These are phyloP conservation scores for Chiroxiphia lanceolata DNA, from an alignment of 2,797 vertebrate genomes.

Conservation along the genomic window DNA sequence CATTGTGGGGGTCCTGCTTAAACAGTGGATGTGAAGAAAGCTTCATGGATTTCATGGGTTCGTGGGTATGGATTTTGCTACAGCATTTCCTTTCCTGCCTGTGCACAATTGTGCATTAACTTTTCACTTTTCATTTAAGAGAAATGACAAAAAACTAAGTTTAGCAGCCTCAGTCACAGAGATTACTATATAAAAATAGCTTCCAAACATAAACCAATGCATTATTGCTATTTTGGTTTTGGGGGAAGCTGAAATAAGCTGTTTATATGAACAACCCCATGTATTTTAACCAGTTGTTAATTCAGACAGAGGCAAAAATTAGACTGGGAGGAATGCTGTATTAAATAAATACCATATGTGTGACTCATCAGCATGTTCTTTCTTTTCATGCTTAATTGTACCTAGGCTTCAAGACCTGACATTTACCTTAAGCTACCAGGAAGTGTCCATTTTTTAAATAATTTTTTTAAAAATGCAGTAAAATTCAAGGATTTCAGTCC, in stretches of 20 bases:
- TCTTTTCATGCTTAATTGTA: background rate
- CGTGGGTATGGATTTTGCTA: background rate
- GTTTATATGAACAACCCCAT: background rate
- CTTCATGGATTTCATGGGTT: conserved; percentile 6
- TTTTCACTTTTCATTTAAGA: conserved; percentile 6
- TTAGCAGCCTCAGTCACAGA: background rate
- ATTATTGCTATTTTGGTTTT: background rate
- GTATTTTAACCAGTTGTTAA: background rate
- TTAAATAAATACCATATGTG: background rate
- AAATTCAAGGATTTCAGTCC: background rate
- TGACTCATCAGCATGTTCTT: background rate
- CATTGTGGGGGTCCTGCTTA: conserved; percentile 45
- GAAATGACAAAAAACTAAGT: background rate
- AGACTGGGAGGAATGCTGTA: background rate
- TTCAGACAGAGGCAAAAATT: background rate
- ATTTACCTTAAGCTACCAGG: background rate
- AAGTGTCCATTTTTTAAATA: background rate
- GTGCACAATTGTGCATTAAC: background rate
- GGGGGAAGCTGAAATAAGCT: background rate
- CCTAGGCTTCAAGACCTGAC: background rate
- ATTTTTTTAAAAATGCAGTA: background rate
- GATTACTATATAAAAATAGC: background rate
- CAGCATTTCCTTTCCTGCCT: background rate
- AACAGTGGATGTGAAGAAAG: conserved; percentile 35
- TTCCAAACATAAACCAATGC: background rate